Evolutionary conservation across 2,113 vertebrate species (phyloP).

Genomic region (Glaucomys volans): DNA sequence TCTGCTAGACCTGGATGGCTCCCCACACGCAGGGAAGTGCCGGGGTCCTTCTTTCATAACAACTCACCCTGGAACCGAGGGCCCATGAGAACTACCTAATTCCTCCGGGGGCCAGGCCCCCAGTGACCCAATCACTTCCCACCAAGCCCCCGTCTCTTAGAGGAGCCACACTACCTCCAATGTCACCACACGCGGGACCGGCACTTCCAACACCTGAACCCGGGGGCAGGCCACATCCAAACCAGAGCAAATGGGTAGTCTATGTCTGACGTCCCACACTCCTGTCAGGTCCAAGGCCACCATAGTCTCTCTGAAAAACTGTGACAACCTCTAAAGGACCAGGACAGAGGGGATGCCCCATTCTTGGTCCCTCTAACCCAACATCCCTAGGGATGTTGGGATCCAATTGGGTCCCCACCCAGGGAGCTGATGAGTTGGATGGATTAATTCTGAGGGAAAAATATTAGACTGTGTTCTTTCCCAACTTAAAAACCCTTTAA

Average conservation of each 20-base stretch:
- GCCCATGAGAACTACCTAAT: too few species aligned
- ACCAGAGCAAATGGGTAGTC: rapidly evolving
- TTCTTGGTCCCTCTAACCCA: background rate
- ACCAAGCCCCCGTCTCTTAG: too few species aligned
- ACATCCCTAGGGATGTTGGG: too few species aligned
- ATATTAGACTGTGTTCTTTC: background rate
- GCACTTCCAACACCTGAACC: background rate
- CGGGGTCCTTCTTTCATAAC: too few species aligned
- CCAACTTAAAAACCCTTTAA: background rate
- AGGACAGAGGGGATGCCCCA: background rate
- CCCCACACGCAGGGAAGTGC: too few species aligned
- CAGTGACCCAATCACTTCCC: too few species aligned
- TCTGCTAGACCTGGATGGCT: too few species aligned
- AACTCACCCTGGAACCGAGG: too few species aligned
- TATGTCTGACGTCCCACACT: background rate
- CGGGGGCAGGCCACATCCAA: background rate
- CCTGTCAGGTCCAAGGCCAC: background rate
- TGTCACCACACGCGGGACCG: background rate
- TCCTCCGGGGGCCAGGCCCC: too few species aligned
- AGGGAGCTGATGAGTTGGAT: too few species aligned
- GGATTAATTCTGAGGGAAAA: rapidly evolving
- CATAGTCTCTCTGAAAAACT: background rate
- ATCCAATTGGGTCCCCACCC: too few species aligned
- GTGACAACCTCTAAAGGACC: background rate
- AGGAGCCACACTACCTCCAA: too few species aligned